Evolutionary conservation across 1,140 invertebrate genomes (phyloP).

Genomic region (Popillia japonica): DNA sequence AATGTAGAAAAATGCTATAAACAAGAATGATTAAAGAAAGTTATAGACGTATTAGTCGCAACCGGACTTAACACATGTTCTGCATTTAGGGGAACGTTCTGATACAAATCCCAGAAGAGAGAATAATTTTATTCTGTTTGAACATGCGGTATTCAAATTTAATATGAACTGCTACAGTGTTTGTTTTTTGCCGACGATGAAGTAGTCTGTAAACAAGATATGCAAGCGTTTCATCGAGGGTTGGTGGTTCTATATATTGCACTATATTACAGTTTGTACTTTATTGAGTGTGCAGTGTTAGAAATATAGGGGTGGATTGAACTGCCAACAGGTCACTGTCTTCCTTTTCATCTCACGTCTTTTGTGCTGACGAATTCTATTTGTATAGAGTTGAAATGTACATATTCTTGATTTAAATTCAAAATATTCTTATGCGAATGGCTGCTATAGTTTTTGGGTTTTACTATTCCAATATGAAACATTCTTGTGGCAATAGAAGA

Average conservation of each 20-base stretch:
- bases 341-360: neutral
- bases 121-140: constrained; percentile 11
- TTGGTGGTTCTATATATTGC: neutral
- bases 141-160: constrained; percentile 15
- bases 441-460: no score
- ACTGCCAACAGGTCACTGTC: neutral
- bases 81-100: no score
- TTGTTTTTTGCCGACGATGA: constrained; percentile 14
- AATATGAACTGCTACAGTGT: constrained; percentile 11
- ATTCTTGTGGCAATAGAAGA: no score
- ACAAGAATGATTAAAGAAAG: no score
- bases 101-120: neutral
- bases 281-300: neutral
- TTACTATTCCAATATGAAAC: no score
- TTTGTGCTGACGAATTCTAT: neutral
- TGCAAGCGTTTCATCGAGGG: neutral
- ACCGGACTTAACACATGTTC: no score
- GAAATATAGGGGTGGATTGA: neutral
- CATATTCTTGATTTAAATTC: no score
- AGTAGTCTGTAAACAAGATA: neutral
- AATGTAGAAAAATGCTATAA: no score
- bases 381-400: neutral
- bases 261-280: constrained; percentile 3
- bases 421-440: no score
- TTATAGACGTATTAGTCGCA: no score